Base-by-base conservation (phyloP, 2,888 invertebrate species). In the Agonum fuliginosum region DNA sequence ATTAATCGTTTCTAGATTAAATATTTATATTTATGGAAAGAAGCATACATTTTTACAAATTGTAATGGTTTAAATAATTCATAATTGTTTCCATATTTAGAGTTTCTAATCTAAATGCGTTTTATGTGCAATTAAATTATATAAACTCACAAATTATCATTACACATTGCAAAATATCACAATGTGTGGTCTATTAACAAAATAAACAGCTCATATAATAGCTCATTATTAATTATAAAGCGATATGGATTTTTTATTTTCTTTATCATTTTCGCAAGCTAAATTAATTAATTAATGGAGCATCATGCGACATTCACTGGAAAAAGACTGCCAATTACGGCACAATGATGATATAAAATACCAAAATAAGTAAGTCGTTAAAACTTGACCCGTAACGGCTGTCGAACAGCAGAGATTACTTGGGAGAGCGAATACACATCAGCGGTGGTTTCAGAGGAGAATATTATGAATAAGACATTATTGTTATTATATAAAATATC, bases 141-240 rank as follows among this genome's bases (percentile, higher is more conserved):
- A 30, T 62, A 30, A 62, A 30, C 8, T 62, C 14, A 62, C 58
- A 17, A 62, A 62, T 62, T 62, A 62, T 62, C 17, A 62, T 62
- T 62, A 27, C 58, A 10, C 17, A 30, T 62, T 62, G 27, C 62
- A 37, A 30, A 62, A 62, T 27, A 19, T 22, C 67, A n/a, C 8
- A 41, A 20, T 67, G 67, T 67, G 67, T 67, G 67, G 67, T 67
- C 67, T n/a, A 41, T 41, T 67, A 24, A 4, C 54, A 14, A n/a
- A 54, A 54, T 12, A 46, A 17, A 46, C n/a, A 46, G 12, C 19
- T 46, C 14, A 12, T 46, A 46, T 62, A 30, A 22, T 54, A 54
- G 20, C 54, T 54, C 54, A 24, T 22, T 54, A 54, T 24, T 54
- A 54, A 54, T 54, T 54, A 54, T 54, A 54, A 54, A 24, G 10